phyloP scores from a whole-genome alignment of 2,113 vertebrate genomes.

The Ammodytes dubius region DNA sequence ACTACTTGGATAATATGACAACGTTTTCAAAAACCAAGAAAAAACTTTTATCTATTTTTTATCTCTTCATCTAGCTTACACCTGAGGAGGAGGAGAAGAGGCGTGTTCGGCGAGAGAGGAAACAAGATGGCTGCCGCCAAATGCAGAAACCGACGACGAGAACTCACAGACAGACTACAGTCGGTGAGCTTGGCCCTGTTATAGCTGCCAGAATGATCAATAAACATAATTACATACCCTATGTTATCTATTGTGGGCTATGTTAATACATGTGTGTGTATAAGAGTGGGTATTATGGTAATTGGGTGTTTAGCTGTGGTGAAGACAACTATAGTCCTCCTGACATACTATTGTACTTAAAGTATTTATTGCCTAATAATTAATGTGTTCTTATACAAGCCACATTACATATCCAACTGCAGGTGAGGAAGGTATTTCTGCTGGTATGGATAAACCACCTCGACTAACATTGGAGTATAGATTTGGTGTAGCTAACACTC shows the following conservation, averaged over 20 bases:
- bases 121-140: constrained; percentile 97
- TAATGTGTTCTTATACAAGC: constrained; percentile 35
- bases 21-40: constrained; percentile 18
- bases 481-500: constrained; percentile 10
- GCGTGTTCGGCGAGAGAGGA: constrained; percentile 91
- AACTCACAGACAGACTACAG: constrained; percentile 95
- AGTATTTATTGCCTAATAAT: constrained; percentile 47
- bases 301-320: constrained; percentile 36
- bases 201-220: constrained; percentile 46
- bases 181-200: constrained; percentile 86
- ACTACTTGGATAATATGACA: neutral
- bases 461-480: constrained; percentile 14
- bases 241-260: constrained; percentile 11
- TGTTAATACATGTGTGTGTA: constrained; percentile 45
- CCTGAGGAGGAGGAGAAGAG: constrained; percentile 97
- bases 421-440: constrained; percentile 27
- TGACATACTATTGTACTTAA: constrained; percentile 33
- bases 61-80: constrained; percentile 84
- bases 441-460: constrained; percentile 25
- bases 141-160: constrained; percentile 93
- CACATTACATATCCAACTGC: constrained; percentile 20
- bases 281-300: constrained; percentile 29
- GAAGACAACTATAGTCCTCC: constrained; percentile 34
- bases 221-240: constrained; percentile 44
- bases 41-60: neutral